Base-by-base conservation (phyloP, 2,888 invertebrate genomes). In the Empis livida region DNA sequence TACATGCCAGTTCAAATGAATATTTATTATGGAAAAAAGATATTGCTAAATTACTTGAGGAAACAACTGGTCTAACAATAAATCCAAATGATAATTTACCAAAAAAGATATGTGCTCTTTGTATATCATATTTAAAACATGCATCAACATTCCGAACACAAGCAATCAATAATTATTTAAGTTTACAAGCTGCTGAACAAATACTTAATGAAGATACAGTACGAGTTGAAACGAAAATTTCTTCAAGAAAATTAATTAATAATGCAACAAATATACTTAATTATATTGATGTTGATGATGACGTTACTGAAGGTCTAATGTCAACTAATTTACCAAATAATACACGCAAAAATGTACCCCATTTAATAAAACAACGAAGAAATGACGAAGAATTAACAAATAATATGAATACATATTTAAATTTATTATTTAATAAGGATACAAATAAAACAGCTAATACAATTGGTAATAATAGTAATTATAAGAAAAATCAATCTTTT, bases 51-150 rank as follows among this genome's bases (percentile, higher is more conserved):
- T 43, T 68, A 23, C 52, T 68, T 3, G 64, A 66, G 43, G 68
- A 69, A 49, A 65, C 64, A 4, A 66, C 67, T 3, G 69, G 68
- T 43, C 52, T 68, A 5, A 60, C 61, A 54, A 68, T 69, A 56
- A 53, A 60, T 8, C 54, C 53, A 5, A 58, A 64, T 20, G 68
- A 68, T 56, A 65, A 62, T n/a, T 52, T 69, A 20, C 69, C 68
- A 2, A 53, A 55, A 10, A 60, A 59, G 44, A 68, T 69, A 47
- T 68, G 68, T 51, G 68, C 67, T 10, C 49, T 66, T 4, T 68
- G 68, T 51, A 67, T 68, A 52, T 68, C 69, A 10, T 68, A 68
- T 54, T 51, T 68, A 13, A 69, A 69, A 51, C 68, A 68, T 53
- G 69, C 68, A 14, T 61, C 58, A 38, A 64, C 60, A 49, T 68